A percentile compares a stretch with the other conserved stretches of the same genome.
These are phyloP conservation scores for Gallinago stenura DNA, from an alignment of 2,797 vertebrate species.

Conservation along the genomic window DNA sequence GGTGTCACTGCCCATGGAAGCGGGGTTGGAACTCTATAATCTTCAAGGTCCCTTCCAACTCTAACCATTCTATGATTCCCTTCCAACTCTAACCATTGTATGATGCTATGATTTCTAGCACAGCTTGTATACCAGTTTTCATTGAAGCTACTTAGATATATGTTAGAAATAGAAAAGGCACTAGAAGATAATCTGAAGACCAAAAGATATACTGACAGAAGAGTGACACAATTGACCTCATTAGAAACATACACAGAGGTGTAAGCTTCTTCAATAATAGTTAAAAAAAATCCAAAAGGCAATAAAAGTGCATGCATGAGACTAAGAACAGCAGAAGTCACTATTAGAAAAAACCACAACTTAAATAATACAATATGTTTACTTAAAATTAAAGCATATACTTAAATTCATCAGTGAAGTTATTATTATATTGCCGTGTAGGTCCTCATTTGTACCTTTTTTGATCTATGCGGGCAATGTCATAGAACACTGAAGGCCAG, in stretches of 20 bases:
- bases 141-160: not conserved
- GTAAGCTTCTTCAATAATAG: not conserved
- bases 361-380: not conserved
- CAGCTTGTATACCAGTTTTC: not conserved
- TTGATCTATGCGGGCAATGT: not conserved
- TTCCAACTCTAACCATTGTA: not conserved
- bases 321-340: not conserved
- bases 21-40: not conserved
- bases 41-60: not conserved
- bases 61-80: not conserved
- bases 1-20: not conserved
- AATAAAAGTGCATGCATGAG: not conserved
- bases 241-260: not conserved
- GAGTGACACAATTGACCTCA: not conserved
- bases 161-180: not conserved
- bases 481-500: not conserved
- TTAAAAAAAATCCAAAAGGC: fast-evolving
- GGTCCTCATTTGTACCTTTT: not conserved
- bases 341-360: not conserved
- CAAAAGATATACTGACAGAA: not conserved
- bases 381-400: not conserved
- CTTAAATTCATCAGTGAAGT: not conserved
- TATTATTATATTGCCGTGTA: not conserved
- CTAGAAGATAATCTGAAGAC: not conserved
- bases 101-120: not conserved